Evolutionary conservation across 2,797 vertebrate species (phyloP).

Genomic region (Potorous gilbertii): DNA sequence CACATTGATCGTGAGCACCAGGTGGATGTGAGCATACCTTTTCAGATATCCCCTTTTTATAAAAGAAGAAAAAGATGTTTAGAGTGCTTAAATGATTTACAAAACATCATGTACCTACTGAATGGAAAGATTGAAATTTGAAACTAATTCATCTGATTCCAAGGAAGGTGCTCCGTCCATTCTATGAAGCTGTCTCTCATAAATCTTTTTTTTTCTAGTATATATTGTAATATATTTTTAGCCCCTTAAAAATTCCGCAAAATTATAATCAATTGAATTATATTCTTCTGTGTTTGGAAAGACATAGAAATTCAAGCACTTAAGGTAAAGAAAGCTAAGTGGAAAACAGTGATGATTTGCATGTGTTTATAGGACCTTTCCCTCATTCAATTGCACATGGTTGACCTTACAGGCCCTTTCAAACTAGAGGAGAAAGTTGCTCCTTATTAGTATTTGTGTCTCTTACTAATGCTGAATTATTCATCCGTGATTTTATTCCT

Average conservation of each 20-base stretch:
- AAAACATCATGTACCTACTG: not conserved
- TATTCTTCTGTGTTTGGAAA: not conserved
- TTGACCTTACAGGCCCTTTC: not conserved
- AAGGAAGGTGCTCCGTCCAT: not conserved
- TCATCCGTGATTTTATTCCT: not conserved
- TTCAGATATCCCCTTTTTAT: not conserved
- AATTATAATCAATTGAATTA: not conserved
- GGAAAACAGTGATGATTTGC: not conserved
- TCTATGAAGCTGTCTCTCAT: not conserved
- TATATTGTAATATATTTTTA: not conserved
- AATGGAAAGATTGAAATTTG: not conserved
- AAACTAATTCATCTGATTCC: not conserved
- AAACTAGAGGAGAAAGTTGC: not conserved
- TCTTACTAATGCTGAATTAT: not conserved
- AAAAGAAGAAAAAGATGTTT: not conserved
- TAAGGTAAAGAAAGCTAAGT: not conserved
- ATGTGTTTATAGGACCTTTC: slow-evolving; percentile 7
- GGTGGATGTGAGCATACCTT: not conserved
- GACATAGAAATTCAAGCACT: not conserved
- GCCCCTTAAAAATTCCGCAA: not conserved
- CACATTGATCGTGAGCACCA: not conserved
- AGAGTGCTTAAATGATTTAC: not conserved
- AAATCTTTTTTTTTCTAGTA: not conserved
- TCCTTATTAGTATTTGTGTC: not conserved
- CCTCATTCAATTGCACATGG: not conserved